These are phyloP conservation scores for Caenorhabditis sp. DNA, from an alignment of 2,888 invertebrate genomes.

Conservation along the genomic window DNA sequence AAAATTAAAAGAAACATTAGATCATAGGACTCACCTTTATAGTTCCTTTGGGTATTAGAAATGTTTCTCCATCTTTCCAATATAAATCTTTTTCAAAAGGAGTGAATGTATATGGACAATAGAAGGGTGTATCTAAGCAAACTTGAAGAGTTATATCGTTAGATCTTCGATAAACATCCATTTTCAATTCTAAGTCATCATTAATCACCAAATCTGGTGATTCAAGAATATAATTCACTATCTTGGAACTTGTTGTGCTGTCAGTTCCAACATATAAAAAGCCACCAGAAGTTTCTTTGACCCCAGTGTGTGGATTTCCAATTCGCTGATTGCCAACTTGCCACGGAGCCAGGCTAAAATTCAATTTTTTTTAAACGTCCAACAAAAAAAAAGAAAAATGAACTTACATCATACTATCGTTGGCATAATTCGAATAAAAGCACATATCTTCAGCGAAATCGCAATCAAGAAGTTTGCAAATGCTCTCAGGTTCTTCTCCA, in stretches of 20 bases:
- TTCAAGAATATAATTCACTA: conserved; percentile 57
- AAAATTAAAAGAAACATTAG: no score
- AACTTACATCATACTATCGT: conserved; percentile 38
- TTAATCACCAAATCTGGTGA: conserved; percentile 51
- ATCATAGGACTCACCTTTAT: not conserved
- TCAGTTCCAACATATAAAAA: conserved; percentile 63
- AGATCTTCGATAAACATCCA: conserved; percentile 61
- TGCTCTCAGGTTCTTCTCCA: conserved; percentile 4
- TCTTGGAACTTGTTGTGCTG: conserved; percentile 31
- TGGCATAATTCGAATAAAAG: conserved; percentile 47
- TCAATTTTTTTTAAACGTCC: not conserved
- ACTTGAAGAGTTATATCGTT: conserved; percentile 62
- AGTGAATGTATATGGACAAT: conserved; percentile 57
- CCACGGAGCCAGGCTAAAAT: conserved; percentile 42
- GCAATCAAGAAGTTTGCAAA: conserved; percentile 52
- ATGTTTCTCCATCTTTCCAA: conserved; percentile 55
- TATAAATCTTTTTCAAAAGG: conserved; percentile 49
- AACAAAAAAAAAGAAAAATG: conserved; percentile 3
- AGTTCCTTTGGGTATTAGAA: conserved; percentile 49
- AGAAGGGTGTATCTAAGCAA: conserved; percentile 56
- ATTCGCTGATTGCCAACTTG: conserved; percentile 35
- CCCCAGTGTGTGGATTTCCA: conserved; percentile 53
- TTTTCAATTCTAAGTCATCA: conserved; percentile 49
- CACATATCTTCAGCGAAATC: conserved; percentile 54
- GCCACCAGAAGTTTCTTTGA: conserved; percentile 44